Conservation (phyloP, 2,888 invertebrate genomes). For the Atethmia centrago region DNA sequence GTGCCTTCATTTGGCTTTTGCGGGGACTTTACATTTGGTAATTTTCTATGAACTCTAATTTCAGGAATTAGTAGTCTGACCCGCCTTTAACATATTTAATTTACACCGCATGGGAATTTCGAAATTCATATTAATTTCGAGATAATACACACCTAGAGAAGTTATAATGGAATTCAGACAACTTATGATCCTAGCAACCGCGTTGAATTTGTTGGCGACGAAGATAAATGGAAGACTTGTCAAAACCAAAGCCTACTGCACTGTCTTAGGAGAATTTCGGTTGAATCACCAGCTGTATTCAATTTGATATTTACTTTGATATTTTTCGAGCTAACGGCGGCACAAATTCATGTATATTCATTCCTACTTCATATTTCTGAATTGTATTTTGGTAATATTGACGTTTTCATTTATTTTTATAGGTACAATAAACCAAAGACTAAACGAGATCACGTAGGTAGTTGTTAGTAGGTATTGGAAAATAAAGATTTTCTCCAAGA, state of each 20-base stretch:
- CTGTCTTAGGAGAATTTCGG: constrained; percentile 43
- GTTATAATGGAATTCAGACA: constrained; percentile 62
- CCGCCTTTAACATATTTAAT: constrained; percentile 77
- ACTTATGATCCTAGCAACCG: constrained; percentile 57
- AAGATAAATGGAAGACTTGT: constrained; percentile 58
- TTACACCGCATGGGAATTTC: constrained; percentile 64
- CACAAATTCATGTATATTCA: neutral
- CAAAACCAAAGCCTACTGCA: constrained; percentile 47
- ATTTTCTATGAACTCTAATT: constrained; percentile 84
- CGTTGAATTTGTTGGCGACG: constrained; percentile 49
- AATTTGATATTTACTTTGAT: neutral
- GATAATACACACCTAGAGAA: constrained; percentile 56
- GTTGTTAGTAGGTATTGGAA: neutral
- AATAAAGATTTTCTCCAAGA: neutral
- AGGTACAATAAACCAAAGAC: neutral
- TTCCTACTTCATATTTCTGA: neutral
- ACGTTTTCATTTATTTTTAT: neutral
- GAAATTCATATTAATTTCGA: constrained; percentile 70
- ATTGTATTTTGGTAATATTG: neutral
- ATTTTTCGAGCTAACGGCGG: neutral
- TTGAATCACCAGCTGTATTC: constrained; percentile 18
- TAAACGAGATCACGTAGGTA: neutral
- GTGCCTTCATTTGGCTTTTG: constrained; percentile 82
- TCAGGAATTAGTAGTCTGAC: constrained; percentile 77
- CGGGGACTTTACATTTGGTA: constrained; percentile 76